phyloP scores from a whole-genome alignment of 2,797 vertebrate species.

The Spinibarbus caldwelli region DNA sequence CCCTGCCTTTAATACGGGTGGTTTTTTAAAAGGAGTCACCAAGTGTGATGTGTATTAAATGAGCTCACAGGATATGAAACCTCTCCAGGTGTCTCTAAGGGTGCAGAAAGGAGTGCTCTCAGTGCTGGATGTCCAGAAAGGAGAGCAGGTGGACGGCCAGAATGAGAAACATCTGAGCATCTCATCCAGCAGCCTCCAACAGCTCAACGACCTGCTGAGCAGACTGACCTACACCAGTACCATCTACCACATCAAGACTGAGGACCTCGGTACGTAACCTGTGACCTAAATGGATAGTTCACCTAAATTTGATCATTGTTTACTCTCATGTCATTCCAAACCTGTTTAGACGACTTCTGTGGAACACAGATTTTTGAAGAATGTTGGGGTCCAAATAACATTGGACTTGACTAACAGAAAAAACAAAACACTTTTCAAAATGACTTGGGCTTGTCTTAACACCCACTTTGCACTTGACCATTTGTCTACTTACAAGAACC shows the following conservation, averaged over 20 bases:
- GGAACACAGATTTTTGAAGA: background rate
- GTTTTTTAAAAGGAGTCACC: background rate
- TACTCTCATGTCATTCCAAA: background rate
- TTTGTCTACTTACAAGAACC: too few relatives aligned
- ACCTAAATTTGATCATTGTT: background rate
- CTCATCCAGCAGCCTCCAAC: conserved; percentile 58
- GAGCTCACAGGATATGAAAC: background rate
- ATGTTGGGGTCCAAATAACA: background rate
- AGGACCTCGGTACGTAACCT: conserved; percentile 72
- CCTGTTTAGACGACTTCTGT: background rate
- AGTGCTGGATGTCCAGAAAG: conserved; percentile 59
- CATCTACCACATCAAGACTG: conserved; percentile 67
- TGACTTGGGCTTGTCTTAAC: too few relatives aligned
- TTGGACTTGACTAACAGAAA: too few relatives aligned
- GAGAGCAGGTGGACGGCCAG: conserved; percentile 66
- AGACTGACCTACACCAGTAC: conserved; percentile 75
- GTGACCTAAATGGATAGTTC: background rate
- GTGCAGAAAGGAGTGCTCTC: conserved; percentile 74
- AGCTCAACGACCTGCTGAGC: conserved; percentile 73
- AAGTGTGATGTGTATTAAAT: background rate
- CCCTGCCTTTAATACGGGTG: background rate
- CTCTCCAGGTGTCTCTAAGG: conserved; percentile 69
- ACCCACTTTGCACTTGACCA: too few relatives aligned
- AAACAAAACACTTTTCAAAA: too few relatives aligned
- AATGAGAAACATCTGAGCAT: conserved; percentile 66